Evolutionary conservation across 2,888 invertebrate species (phyloP).

Genomic region (Xestoiulus laeticollis): DNA sequence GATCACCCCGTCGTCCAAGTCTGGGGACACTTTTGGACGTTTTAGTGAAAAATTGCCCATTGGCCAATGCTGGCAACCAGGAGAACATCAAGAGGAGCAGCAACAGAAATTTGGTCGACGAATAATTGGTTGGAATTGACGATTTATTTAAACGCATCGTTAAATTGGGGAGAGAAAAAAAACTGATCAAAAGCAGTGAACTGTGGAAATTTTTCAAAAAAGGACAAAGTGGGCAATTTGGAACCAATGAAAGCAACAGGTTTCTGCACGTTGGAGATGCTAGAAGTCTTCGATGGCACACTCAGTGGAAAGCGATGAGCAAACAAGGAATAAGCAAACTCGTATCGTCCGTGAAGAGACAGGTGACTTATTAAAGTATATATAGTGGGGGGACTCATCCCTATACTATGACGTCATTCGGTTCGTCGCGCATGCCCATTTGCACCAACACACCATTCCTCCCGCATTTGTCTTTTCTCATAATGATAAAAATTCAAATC

Average conservation of each 20-base stretch:
- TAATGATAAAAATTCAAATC: constrained; percentile 2
- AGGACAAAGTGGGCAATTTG: not conserved
- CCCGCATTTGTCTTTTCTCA: not conserved
- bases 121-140: not conserved
- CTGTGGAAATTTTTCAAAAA: not conserved
- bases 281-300: not conserved
- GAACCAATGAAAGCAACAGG: not conserved
- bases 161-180: not conserved
- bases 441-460: not conserved
- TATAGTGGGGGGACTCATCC: constrained; percentile 17
- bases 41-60: constrained; percentile 52
- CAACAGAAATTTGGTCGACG: not conserved
- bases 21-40: constrained; percentile 47
- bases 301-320: constrained; percentile 2
- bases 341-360: constrained; percentile 34
- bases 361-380: constrained; percentile 41
- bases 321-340: constrained; percentile 14
- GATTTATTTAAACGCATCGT: constrained; percentile 43
- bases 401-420: constrained; percentile 35
- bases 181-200: not conserved
- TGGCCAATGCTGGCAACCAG: constrained; percentile 42
- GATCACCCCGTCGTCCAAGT: constrained; percentile 50
- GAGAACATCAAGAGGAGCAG: constrained; percentile 36
- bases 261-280: not conserved
- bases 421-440: not conserved